phyloP scores from a whole-genome alignment of 2,797 vertebrate species.

The Rachycentron canadum region DNA sequence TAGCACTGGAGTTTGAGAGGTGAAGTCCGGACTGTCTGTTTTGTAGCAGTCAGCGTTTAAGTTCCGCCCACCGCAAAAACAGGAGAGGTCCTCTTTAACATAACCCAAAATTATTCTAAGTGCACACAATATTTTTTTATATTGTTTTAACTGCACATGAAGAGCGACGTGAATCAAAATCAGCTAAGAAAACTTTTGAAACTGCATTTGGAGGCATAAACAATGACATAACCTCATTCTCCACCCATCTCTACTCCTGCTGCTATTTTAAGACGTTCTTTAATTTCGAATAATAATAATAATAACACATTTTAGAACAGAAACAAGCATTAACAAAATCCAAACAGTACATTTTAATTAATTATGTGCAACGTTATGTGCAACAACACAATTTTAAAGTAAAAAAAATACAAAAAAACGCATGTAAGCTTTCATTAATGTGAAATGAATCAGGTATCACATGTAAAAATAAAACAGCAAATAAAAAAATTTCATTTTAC shows the following conservation, averaged over 20 bases:
- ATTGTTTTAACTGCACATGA: too few species aligned
- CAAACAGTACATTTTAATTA: too few species aligned
- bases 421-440: too few species aligned
- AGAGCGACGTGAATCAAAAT: not conserved
- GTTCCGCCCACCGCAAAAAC: slow-evolving; percentile 56
- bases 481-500: too few species aligned
- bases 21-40: slow-evolving; percentile 59
- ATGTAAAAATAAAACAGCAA: too few species aligned
- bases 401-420: too few species aligned
- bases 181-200: not conserved
- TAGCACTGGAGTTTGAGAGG: slow-evolving; percentile 66
- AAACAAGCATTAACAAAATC: not conserved
- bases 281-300: not conserved
- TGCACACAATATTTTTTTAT: too few species aligned
- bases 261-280: not conserved
- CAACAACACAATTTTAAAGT: too few species aligned
- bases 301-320: not conserved
- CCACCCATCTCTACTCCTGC: not conserved
- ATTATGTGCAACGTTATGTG: too few species aligned
- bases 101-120: not conserved
- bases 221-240: not conserved
- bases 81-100: not conserved
- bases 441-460: too few species aligned
- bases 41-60: slow-evolving; percentile 45
- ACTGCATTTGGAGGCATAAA: not conserved